Percentiles rank a stretch among this genome's conserved stretches.
These are phyloP conservation scores for Lepus americanus DNA, from an alignment of 2,113 vertebrate species.

Conservation along the genomic window DNA sequence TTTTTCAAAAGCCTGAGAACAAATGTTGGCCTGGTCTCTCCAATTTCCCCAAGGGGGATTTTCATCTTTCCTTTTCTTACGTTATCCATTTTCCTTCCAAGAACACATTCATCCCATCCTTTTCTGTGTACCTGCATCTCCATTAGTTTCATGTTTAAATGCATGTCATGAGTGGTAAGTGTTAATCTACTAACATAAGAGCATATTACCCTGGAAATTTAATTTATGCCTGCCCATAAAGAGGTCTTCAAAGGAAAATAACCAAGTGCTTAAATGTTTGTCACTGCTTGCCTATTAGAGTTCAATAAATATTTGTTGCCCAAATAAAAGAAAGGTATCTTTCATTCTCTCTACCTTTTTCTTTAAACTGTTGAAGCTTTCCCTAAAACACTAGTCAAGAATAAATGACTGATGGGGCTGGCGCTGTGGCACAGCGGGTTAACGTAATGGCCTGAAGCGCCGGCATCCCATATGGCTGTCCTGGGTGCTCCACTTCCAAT, in stretches of 20 bases:
- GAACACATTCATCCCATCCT: background rate
- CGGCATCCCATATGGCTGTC: too few relatives aligned
- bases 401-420: background rate
- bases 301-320: slow-evolving; percentile 24
- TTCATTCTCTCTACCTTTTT: background rate
- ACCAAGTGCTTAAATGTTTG: background rate
- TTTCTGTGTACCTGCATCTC: background rate
- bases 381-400: background rate
- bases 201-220: background rate
- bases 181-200: background rate
- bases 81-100: background rate
- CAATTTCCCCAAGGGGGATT: background rate
- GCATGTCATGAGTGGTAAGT: background rate
- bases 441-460: too few relatives aligned
- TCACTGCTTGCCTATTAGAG: background rate
- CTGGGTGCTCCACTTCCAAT: too few relatives aligned
- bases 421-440: too few relatives aligned
- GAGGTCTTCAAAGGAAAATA: slow-evolving; percentile 26
- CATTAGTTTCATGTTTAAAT: background rate
- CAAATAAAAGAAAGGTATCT: background rate
- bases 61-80: background rate
- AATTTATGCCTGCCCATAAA: background rate
- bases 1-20: background rate
- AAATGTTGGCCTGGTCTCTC: background rate
- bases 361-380: background rate